phyloP scores from a whole-genome alignment of 2,797 vertebrate species.

The Ceryle rudis region DNA sequence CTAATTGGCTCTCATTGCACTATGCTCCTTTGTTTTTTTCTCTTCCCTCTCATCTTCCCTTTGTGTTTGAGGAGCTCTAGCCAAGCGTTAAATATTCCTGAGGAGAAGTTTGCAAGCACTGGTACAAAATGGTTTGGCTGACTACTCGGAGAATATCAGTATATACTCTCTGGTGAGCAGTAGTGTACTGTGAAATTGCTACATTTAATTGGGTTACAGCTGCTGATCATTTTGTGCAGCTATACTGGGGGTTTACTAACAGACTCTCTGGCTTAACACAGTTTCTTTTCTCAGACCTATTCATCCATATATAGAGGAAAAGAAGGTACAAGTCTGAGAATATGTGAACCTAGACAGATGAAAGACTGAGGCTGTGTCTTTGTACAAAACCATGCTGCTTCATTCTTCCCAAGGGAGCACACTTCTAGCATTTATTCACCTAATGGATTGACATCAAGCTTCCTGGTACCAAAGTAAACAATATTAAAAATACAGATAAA shows the following conservation, averaged over 20 bases:
- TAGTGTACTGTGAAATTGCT: slow-evolving; percentile 33
- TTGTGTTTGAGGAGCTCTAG: slow-evolving; percentile 48
- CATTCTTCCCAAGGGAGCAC: not conserved
- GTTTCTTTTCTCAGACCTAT: slow-evolving; percentile 40
- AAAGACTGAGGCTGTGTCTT: not conserved
- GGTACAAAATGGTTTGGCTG: slow-evolving; percentile 30
- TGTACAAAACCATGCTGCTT: not conserved
- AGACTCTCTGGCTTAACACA: slow-evolving; percentile 27
- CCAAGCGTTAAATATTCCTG: slow-evolving; percentile 46
- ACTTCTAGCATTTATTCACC: not conserved
- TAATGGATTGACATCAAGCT: not conserved
- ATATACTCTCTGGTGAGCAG: slow-evolving; percentile 23
- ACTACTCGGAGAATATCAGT: not conserved
- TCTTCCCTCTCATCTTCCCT: slow-evolving; percentile 6
- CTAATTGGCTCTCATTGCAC: slow-evolving; percentile 39
- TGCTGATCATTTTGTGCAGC: slow-evolving; percentile 71
- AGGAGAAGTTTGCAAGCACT: slow-evolving; percentile 28
- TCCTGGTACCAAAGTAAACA: not conserved
- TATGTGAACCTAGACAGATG: not conserved
- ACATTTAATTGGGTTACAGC: slow-evolving; percentile 71
- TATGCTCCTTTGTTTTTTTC: not conserved
- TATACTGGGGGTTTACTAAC: slow-evolving; percentile 44
- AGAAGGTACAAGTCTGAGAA: not conserved
- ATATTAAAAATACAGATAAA: not conserved
- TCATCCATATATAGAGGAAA: not conserved